Evolutionary conservation across 2,888 invertebrate genomes (phyloP).

Genomic region (Aplocera efformata): DNA sequence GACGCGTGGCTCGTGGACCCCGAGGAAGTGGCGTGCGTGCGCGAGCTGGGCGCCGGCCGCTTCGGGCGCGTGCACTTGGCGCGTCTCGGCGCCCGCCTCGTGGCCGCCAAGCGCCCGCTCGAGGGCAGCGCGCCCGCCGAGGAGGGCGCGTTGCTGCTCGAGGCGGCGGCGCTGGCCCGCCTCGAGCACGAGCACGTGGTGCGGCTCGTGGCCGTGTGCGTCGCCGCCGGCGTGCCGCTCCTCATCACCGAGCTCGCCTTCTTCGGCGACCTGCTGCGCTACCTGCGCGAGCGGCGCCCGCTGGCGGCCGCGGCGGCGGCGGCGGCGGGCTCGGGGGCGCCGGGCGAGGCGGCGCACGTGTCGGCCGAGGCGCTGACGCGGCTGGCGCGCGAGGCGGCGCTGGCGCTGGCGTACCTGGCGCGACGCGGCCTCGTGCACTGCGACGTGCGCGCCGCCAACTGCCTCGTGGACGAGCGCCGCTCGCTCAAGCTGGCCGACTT

Average conservation of each 20-base stretch:
- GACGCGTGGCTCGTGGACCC: slow-evolving; percentile 38
- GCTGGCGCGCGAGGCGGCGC: slow-evolving; percentile 43
- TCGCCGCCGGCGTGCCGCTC: slow-evolving; percentile 89
- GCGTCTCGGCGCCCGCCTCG: slow-evolving; percentile 70
- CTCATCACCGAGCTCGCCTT: slow-evolving; percentile 95
- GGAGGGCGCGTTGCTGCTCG: slow-evolving; percentile 86
- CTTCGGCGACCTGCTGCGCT: slow-evolving; percentile 93
- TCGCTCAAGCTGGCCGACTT: slow-evolving; percentile 91
- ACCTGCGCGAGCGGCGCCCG: slow-evolving; percentile 84
- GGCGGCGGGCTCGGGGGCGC: too few species aligned
- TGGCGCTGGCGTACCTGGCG: slow-evolving; percentile 82
- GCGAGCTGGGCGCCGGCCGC: slow-evolving; percentile 49
- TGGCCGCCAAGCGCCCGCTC: slow-evolving; percentile 92
- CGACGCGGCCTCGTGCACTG: slow-evolving; percentile 90
- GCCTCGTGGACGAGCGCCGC: slow-evolving; percentile 85
- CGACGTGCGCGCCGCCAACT: slow-evolving; percentile 90
- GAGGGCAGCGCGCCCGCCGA: slow-evolving; percentile 88
- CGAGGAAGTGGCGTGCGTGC: slow-evolving; percentile 19
- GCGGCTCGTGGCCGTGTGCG: slow-evolving; percentile 87
- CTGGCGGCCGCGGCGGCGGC: slow-evolving; percentile 81
- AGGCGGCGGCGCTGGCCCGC: slow-evolving; percentile 93
- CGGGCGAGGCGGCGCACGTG: slow-evolving; percentile 73
- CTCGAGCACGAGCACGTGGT: slow-evolving; percentile 93
- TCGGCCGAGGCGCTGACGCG: slow-evolving; percentile 48
- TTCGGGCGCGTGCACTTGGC: slow-evolving; percentile 54